phyloP scores from a whole-genome alignment of 1,140 invertebrate species.

The Capitella teleta region DNA sequence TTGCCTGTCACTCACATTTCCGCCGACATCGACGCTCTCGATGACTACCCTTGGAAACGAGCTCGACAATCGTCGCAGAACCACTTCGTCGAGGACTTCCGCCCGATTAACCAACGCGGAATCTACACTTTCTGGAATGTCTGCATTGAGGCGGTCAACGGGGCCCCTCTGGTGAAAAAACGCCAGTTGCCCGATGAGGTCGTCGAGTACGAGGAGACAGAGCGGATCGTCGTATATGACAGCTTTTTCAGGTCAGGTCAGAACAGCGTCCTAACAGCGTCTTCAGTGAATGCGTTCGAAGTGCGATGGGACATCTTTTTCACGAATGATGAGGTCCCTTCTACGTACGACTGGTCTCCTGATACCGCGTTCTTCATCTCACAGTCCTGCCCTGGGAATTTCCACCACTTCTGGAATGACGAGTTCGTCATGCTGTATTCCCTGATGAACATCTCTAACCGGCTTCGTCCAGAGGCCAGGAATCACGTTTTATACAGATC shows the following conservation, averaged over 20 bases:
- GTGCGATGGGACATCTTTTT: background rate
- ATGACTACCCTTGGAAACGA: no score
- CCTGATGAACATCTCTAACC: background rate
- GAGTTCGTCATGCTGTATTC: background rate
- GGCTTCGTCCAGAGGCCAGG: background rate
- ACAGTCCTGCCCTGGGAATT: constrained; percentile 1
- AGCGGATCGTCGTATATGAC: constrained; percentile 4
- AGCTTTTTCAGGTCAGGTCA: background rate
- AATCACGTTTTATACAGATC: constrained; percentile 1
- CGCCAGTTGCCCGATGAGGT: background rate
- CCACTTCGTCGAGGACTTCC: background rate
- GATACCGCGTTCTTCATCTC: constrained; percentile 1
- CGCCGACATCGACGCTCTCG: no score
- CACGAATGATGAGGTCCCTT: background rate
- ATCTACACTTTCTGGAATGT: constrained; percentile 2
- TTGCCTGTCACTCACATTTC: no score
- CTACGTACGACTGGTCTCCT: background rate
- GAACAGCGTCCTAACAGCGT: background rate
- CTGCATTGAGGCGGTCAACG: constrained; percentile 1
- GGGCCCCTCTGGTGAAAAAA: background rate
- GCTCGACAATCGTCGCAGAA: no score
- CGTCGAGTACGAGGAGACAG: background rate
- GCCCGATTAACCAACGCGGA: background rate
- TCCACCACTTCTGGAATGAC: constrained; percentile 6
- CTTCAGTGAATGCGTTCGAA: background rate